A percentile compares a stretch with the other conserved stretches of the same genome.
phyloP scores from a whole-genome alignment of 2,888 invertebrate genomes.

The Apocheima hispidaria region DNA sequence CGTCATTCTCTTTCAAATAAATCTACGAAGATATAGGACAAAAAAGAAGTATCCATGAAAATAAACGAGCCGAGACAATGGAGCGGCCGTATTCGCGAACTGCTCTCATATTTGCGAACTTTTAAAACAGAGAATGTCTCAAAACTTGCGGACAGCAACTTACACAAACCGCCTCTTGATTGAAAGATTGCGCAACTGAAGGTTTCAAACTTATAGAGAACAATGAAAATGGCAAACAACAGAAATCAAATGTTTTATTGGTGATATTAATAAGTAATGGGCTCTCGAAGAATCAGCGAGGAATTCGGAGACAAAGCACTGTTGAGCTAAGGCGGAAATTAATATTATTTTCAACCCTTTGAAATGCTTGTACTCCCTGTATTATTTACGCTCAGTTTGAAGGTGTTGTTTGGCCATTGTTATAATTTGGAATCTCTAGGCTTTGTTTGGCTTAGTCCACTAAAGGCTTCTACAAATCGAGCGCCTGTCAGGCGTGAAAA shows the following conservation, averaged over 20 bases:
- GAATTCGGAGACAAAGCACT: conserved; percentile 20
- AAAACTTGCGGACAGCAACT: conserved; percentile 15
- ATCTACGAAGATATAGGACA: neutral
- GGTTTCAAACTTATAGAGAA: neutral
- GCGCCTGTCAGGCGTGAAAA: too few relatives aligned
- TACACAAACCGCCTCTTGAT: conserved; percentile 11
- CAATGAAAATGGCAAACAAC: neutral
- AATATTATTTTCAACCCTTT: conserved; percentile 25
- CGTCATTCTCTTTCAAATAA: neutral
- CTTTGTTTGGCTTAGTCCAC: too few relatives aligned
- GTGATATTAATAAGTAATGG: conserved; percentile 14
- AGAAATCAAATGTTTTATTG: neutral
- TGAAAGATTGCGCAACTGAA: conserved; percentile 6
- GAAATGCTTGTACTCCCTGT: conserved; percentile 18
- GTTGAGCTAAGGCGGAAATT: conserved; percentile 17
- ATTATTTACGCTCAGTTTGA: conserved; percentile 18
- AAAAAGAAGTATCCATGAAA: conserved; percentile 7
- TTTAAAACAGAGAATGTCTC: conserved; percentile 20
- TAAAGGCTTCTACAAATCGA: too few relatives aligned
- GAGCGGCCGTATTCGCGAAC: conserved; percentile 10
- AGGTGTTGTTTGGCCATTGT: conserved; percentile 19
- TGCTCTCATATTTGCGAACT: conserved; percentile 25
- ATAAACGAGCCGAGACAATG: conserved; percentile 12
- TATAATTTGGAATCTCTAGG: neutral
- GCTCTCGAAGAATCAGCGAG: conserved; percentile 6